phyloP scores from a whole-genome alignment of 2,888 invertebrate genomes.

The Andrena bucephala region DNA sequence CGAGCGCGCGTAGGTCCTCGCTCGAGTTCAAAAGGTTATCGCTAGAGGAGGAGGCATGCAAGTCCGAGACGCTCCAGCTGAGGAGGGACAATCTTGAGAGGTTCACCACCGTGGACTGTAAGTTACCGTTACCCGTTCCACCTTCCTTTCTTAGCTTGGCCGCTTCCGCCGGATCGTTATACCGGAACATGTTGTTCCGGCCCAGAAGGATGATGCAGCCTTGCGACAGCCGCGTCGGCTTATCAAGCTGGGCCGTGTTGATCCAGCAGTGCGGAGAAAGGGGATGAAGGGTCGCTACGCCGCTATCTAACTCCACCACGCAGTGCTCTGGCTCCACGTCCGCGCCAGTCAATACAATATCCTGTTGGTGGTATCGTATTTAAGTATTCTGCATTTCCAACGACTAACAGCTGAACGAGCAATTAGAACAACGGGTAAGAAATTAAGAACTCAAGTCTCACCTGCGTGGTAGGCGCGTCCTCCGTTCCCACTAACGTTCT shows the following conservation, averaged over 20 bases:
- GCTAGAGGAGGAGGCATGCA: slow-evolving; percentile 87
- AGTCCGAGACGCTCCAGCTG: slow-evolving; percentile 93
- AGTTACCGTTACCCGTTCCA: slow-evolving; percentile 87
- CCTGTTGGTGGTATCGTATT: slow-evolving; percentile 85
- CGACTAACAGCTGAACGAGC: no score
- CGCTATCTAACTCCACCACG: slow-evolving; percentile 89
- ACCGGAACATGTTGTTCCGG: slow-evolving; percentile 93
- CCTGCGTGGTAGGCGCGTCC: slow-evolving; percentile 87
- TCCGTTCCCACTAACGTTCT: slow-evolving; percentile 94
- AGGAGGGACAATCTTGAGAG: slow-evolving; percentile 93
- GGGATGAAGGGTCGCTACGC: slow-evolving; percentile 91
- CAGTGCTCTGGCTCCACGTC: slow-evolving; percentile 93
- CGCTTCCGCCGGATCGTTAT: slow-evolving; percentile 95
- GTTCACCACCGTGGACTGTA: slow-evolving; percentile 87
- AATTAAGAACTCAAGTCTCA: slow-evolving; percentile 29
- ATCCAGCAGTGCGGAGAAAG: slow-evolving; percentile 91
- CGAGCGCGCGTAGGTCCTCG: slow-evolving; percentile 82
- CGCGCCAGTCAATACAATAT: slow-evolving; percentile 92
- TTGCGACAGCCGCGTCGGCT: slow-evolving; percentile 92
- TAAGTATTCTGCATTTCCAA: background rate
- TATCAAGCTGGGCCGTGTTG: slow-evolving; percentile 92
- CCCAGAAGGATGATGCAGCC: slow-evolving; percentile 92
- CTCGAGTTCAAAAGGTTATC: slow-evolving; percentile 83
- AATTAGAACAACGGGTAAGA: no score
- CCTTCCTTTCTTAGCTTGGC: slow-evolving; percentile 93